These are phyloP conservation scores for Catocala fraxini DNA, from an alignment of 2,888 invertebrate genomes.

Conservation along the genomic window DNA sequence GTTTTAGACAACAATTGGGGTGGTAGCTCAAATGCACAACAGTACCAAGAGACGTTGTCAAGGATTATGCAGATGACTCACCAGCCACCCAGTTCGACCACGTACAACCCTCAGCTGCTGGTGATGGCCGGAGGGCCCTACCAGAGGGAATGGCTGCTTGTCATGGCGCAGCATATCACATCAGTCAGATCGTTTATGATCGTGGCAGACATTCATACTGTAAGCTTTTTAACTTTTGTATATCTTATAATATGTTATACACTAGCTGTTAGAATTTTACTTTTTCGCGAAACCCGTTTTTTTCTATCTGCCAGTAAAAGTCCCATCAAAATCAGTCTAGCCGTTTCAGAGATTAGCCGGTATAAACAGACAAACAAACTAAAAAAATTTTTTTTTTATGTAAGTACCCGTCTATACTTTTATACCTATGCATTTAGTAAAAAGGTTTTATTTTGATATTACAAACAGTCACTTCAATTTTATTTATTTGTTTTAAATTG, in stretches of 20 bases:
- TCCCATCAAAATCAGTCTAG: too few relatives aligned
- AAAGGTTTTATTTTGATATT: too few relatives aligned
- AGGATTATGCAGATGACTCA: slow-evolving; percentile 73
- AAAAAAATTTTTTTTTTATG: too few relatives aligned
- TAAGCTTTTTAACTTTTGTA: slow-evolving; percentile 60
- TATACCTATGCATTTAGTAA: too few relatives aligned
- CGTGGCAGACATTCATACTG: slow-evolving; percentile 94
- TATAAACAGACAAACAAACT: too few relatives aligned
- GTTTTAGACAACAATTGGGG: slow-evolving; percentile 97
- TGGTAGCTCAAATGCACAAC: slow-evolving; percentile 98
- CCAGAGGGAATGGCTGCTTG: slow-evolving; percentile 94
- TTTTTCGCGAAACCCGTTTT: too few relatives aligned
- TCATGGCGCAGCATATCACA: slow-evolving; percentile 95
- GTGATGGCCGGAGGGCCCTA: slow-evolving; percentile 95
- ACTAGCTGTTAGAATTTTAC: too few relatives aligned
- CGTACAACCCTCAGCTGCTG: slow-evolving; percentile 96
- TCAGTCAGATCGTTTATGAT: slow-evolving; percentile 96
- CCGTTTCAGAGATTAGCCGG: too few relatives aligned
- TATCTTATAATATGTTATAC: neutral
- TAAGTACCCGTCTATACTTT: too few relatives aligned
- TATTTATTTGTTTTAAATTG: too few relatives aligned
- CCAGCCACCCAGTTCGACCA: slow-evolving; percentile 97
- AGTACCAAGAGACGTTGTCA: slow-evolving; percentile 70
- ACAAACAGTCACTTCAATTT: too few relatives aligned
- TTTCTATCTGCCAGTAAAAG: too few relatives aligned